Evolutionary conservation across 2,113 vertebrate species (phyloP), one percentile per base, ranked within the genome.

Genomic region (Eulacestoma nigropectus): DNA sequence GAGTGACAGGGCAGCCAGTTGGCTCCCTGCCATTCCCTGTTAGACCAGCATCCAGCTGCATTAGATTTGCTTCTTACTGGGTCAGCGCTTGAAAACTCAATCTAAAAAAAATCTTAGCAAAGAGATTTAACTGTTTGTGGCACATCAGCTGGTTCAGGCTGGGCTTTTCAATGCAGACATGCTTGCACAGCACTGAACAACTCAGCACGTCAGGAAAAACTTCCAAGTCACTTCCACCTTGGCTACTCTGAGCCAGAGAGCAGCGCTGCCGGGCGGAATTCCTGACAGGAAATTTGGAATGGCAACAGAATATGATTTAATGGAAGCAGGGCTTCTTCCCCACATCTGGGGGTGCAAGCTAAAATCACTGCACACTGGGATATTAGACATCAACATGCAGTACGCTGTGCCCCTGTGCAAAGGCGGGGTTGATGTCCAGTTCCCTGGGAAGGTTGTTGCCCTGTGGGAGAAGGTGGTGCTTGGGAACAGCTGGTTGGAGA

Each of bases 341-440:
- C 10, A 0, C 1, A 2, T 25, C 62, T 6, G 9, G 62, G 29
- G 19, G 63, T 1, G 32, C 55, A 29, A 0, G 13, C 37, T 44
- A 21, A 39, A 22, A 2, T 30, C 4, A 0, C 41, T 47, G 77
- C 60, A 56, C 6, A 0, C 41, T 5, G 33, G 8, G 10, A 1
- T 8, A 23, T 18, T 2, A 23, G 64, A 33, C 64, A 69, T 5
- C 63, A 59, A 0, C 27, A 4, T 25, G 16, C 6, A 5, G 62
- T 2, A 1, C 23, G 5, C 0, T 0, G 9, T 26, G 70, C 9
- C 53, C 33, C 67, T 6, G 16, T 3, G 42, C 77, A n/a, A 4
- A 1, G 35, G 41, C 0, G 5, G 53, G 33, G 20, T 0, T 16
- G 39, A 11, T 62, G 67, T 7, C 20, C 49, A 7, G 13, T 18